A percentile compares a stretch with the other conserved stretches of the same genome.
Evolutionary conservation across 92 coral and sea anemone genomes (phyloP).

Genomic region (Epizoanthus ramosus): DNA sequence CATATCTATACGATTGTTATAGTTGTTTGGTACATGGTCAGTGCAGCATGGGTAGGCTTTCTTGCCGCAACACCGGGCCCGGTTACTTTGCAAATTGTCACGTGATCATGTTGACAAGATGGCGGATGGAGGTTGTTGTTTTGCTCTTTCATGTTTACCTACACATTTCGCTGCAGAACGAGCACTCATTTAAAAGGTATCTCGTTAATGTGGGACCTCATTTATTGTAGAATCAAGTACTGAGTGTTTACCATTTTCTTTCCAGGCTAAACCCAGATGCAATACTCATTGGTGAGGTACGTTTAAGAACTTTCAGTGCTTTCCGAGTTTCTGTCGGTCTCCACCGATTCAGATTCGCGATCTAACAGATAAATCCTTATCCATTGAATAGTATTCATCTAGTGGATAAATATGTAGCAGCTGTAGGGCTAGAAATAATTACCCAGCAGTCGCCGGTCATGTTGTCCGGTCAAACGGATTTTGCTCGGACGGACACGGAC

Average conservation of each 20-base stretch:
- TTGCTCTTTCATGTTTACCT: background rate
- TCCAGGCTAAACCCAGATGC: conserved; percentile 7
- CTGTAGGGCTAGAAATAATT: too few relatives aligned
- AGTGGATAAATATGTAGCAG: too few relatives aligned
- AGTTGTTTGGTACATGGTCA: too few relatives aligned
- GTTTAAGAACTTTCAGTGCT: background rate
- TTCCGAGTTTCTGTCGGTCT: too few relatives aligned
- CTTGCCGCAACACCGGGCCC: background rate
- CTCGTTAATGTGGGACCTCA: background rate
- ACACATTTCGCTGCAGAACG: background rate
- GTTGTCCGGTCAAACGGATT: too few relatives aligned
- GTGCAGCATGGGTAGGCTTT: too few relatives aligned
- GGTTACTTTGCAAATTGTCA: conserved; percentile 8
- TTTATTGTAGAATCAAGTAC: background rate
- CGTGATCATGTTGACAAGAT: conserved; percentile 26
- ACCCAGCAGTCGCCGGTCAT: too few relatives aligned
- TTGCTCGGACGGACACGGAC: too few relatives aligned
- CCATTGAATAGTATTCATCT: too few relatives aligned
- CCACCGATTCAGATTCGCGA: background rate
- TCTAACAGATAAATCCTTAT: too few relatives aligned
- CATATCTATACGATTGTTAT: too few relatives aligned
- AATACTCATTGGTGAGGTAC: conserved; percentile 8
- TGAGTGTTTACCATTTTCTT: background rate
- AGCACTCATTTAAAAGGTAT: conserved; percentile 7
- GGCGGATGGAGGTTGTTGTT: background rate